Evolutionary conservation across 1,140 invertebrate species (phyloP).

Genomic region (Neotoxoptera formosana): DNA sequence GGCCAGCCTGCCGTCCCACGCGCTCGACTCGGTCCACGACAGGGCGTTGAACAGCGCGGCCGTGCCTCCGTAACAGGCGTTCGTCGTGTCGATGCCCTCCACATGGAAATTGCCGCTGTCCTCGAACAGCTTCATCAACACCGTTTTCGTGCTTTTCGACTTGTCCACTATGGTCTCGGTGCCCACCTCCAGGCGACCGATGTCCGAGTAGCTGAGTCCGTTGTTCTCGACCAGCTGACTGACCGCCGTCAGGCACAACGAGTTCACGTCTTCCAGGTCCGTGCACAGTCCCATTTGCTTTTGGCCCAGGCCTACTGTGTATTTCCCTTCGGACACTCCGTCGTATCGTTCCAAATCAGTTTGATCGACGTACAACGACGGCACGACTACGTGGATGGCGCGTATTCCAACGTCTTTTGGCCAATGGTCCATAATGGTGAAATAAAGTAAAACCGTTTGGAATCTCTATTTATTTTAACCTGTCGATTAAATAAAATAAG

Average conservation of each 20-base stretch:
- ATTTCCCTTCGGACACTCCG: conserved; percentile 87
- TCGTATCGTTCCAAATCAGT: conserved; percentile 89
- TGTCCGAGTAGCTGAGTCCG: conserved; percentile 75
- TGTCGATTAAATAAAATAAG: conserved; percentile 18
- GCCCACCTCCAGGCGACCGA: conserved; percentile 96
- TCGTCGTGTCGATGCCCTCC: conserved; percentile 96
- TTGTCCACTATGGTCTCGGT: conserved; percentile 99
- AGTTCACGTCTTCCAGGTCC: conserved; percentile 96
- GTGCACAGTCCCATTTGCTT: conserved; percentile 95
- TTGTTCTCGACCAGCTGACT: conserved; percentile 80
- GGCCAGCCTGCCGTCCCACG: conserved; percentile 96
- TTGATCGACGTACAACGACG: conserved; percentile 93
- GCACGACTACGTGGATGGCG: conserved; percentile 92
- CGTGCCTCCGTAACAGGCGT: conserved; percentile 99
- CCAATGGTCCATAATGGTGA: conserved; percentile 66
- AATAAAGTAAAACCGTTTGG: background rate
- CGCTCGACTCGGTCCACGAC: conserved; percentile 94
- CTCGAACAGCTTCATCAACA: conserved; percentile 96
- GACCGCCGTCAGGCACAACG: conserved; percentile 93
- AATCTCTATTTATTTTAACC: conserved; percentile 27
- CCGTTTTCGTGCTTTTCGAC: conserved; percentile 96
- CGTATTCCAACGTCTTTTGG: conserved; percentile 91
- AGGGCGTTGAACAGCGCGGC: conserved; percentile 96
- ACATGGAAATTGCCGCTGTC: conserved; percentile 84
- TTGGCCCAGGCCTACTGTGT: conserved; percentile 96